phyloP scores from a whole-genome alignment of 2,797 vertebrate genomes.

The Cossypha heuglini region DNA sequence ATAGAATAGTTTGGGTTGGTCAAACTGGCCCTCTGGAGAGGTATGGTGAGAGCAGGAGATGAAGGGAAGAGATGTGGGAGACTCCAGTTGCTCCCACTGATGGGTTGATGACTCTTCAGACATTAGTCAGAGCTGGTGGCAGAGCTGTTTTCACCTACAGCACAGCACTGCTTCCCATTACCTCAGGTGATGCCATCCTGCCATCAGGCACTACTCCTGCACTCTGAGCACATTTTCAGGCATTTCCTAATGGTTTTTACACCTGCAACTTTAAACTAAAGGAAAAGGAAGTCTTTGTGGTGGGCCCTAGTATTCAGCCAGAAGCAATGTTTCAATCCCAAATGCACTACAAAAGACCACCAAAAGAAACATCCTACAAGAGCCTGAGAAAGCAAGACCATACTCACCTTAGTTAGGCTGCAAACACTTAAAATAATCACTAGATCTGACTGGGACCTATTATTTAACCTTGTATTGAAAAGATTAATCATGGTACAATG shows the following conservation, averaged over 20 bases:
- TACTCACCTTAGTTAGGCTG: neutral
- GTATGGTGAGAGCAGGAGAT: neutral
- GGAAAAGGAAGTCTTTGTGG: neutral
- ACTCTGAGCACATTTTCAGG: neutral
- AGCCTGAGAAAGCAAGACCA: neutral
- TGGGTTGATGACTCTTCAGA: neutral
- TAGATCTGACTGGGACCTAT: neutral
- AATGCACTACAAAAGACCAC: neutral
- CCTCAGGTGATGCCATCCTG: neutral
- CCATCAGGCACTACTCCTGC: neutral
- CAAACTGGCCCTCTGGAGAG: neutral
- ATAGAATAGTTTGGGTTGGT: neutral
- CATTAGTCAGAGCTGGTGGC: fast-evolving
- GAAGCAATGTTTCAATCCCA: neutral
- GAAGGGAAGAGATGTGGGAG: neutral
- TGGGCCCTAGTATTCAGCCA: neutral
- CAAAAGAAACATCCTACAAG: neutral
- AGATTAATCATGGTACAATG: neutral
- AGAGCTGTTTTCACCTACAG: neutral
- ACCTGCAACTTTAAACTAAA: neutral
- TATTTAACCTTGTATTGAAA: neutral
- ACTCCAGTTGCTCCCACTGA: neutral
- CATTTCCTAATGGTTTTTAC: neutral
- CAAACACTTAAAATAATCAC: neutral
- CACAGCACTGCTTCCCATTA: neutral